Percentiles rank a stretch among this genome's conserved stretches.
phyloP scores from a whole-genome alignment of 2,888 invertebrate genomes.

The Nebria salina region DNA sequence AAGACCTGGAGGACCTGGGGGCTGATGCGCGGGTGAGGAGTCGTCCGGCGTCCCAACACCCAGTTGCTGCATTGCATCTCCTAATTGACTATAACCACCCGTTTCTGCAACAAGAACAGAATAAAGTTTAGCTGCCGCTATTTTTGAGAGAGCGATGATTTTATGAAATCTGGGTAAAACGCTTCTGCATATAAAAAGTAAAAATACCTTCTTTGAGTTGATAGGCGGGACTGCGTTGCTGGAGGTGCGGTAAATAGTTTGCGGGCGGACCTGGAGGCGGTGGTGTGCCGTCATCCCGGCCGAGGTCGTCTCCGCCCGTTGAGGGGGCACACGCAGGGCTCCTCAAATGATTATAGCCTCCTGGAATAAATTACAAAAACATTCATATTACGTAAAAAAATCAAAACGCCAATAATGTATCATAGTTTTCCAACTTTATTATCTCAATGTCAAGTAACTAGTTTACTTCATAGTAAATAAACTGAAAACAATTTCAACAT shows the following conservation, averaged over 20 bases:
- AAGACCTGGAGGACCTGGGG: constrained; percentile 60
- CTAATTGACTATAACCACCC: constrained; percentile 35
- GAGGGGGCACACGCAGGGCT: constrained; percentile 65
- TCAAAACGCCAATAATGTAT: not conserved
- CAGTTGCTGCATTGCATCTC: constrained; percentile 49
- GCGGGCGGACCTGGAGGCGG: constrained; percentile 57
- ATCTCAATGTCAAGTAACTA: too few species aligned
- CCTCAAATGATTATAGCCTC: constrained; percentile 67
- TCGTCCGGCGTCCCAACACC: constrained; percentile 62
- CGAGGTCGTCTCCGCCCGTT: constrained; percentile 59
- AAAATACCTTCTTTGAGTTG: constrained; percentile 59
- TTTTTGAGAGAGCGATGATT: too few species aligned
- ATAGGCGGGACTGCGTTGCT: constrained; percentile 58
- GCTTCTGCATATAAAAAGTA: too few species aligned
- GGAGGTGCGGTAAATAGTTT: constrained; percentile 53
- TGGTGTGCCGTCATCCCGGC: constrained; percentile 63
- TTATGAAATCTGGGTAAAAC: too few species aligned
- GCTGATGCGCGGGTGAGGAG: constrained; percentile 64
- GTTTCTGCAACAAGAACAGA: constrained; percentile 18
- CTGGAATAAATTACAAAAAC: constrained; percentile 56
- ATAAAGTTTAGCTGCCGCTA: constrained; percentile 15
- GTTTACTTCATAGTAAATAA: too few species aligned
- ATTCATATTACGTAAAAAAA: not conserved
- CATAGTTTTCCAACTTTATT: not conserved
- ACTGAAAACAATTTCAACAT: too few species aligned